phyloP scores from a whole-genome alignment of 2,888 invertebrate species.

The Rhodophaea formosa region DNA sequence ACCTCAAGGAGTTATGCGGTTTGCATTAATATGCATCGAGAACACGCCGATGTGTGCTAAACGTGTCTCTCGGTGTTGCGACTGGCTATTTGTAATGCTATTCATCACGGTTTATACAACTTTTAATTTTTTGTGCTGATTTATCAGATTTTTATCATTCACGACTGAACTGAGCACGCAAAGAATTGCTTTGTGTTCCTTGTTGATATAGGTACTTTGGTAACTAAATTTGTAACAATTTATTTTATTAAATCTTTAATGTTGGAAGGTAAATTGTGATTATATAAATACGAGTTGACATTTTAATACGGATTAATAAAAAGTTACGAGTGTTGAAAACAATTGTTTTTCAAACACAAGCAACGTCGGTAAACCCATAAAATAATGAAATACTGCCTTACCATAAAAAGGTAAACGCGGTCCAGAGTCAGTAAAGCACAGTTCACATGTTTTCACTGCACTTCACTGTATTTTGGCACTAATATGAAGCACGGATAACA shows the following conservation, averaged over 20 bases:
- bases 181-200: neutral
- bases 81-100: conserved; percentile 23
- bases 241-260: neutral
- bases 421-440: conserved; percentile 49
- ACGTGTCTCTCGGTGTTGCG: conserved; percentile 41
- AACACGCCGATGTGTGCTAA: conserved; percentile 45
- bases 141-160: neutral
- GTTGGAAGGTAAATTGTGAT: neutral
- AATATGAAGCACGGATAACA: conserved; percentile 40
- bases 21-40: conserved; percentile 67
- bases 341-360: conserved; percentile 24
- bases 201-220: neutral
- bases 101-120: neutral
- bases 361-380: conserved; percentile 42
- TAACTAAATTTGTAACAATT: neutral
- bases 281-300: neutral
- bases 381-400: conserved; percentile 52
- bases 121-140: neutral
- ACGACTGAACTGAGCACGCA: neutral
- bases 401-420: conserved; percentile 62
- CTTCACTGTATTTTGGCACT: conserved; percentile 41
- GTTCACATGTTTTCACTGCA: conserved; percentile 62
- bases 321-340: conserved; percentile 2
- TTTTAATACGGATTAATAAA: neutral
- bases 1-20: conserved; percentile 53